These are phyloP conservation scores for Gobius niger DNA, from an alignment of 2,113 vertebrate species.

Conservation along the genomic window DNA sequence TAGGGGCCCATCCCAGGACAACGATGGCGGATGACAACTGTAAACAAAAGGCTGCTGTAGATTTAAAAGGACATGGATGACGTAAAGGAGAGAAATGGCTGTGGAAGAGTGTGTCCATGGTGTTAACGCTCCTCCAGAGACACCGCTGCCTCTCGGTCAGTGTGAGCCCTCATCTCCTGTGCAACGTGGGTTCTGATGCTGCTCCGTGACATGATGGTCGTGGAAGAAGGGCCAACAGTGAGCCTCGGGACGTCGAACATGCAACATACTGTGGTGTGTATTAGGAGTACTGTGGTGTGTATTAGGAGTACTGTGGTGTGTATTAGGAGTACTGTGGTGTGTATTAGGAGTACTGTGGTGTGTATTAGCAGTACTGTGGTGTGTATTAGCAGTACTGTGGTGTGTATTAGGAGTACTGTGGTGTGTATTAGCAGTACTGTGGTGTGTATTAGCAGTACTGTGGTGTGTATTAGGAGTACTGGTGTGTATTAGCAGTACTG, in stretches of 20 bases:
- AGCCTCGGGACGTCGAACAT: too few relatives aligned
- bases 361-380: background rate
- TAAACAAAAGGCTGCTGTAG: constrained; percentile 30
- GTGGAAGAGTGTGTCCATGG: constrained; percentile 47
- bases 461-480: background rate
- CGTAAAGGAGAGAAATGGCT: constrained; percentile 33
- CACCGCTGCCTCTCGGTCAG: constrained; percentile 73
- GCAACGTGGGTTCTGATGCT: constrained; percentile 46
- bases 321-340: background rate
- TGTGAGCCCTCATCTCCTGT: constrained; percentile 82
- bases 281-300: background rate
- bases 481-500: too few relatives aligned
- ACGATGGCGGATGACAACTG: constrained; percentile 26
- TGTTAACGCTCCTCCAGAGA: constrained; percentile 67
- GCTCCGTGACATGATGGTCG: too few relatives aligned
- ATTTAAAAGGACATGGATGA: constrained; percentile 42
- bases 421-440: background rate
- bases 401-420: background rate
- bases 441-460: too few relatives aligned
- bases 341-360: too few relatives aligned
- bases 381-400: background rate
- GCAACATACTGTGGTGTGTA: too few relatives aligned
- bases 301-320: background rate
- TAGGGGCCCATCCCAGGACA: constrained; percentile 47
- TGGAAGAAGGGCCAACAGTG: too few relatives aligned